These are phyloP conservation scores for Clupea harengus DNA, from an alignment of 2,113 vertebrate genomes.

Conservation along the genomic window DNA sequence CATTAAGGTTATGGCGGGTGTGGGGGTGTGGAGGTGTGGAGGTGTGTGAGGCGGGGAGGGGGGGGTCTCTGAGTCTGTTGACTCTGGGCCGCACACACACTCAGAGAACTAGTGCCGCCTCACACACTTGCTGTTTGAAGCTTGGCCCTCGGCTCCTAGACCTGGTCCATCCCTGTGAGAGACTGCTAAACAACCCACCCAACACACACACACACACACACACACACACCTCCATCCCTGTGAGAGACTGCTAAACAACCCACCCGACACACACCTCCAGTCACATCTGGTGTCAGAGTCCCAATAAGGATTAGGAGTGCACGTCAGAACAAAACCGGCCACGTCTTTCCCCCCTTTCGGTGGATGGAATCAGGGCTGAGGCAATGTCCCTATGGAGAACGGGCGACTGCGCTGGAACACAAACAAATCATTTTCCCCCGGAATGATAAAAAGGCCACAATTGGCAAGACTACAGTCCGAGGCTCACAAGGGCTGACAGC, in stretches of 20 bases:
- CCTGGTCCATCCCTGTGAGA: too few relatives aligned
- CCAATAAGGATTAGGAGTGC: background rate
- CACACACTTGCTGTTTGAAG: background rate
- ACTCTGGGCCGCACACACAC: background rate
- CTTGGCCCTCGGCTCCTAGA: background rate
- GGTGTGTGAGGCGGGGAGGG: too few relatives aligned
- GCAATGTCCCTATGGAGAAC: background rate
- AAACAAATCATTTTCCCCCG: conserved; percentile 23
- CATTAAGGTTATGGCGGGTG: background rate
- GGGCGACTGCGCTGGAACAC: background rate
- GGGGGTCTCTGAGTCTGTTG: too few relatives aligned
- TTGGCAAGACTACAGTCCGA: conserved; percentile 30
- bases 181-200: background rate
- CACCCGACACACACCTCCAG: background rate
- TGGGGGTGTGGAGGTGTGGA: background rate
- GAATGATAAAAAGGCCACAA: conserved; percentile 26
- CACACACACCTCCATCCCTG: background rate
- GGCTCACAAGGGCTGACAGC: conserved; percentile 9
- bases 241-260: background rate
- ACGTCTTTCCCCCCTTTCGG: background rate
- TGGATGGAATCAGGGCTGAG: background rate
- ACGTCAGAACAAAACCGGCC: background rate
- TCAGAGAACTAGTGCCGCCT: background rate
- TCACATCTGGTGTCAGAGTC: too few relatives aligned
- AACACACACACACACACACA: background rate